Percentiles rank a stretch among this genome's conserved stretches.
Conservation (phyloP, 2,888 invertebrate species). For the Drosophila flavopinicola region DNA sequence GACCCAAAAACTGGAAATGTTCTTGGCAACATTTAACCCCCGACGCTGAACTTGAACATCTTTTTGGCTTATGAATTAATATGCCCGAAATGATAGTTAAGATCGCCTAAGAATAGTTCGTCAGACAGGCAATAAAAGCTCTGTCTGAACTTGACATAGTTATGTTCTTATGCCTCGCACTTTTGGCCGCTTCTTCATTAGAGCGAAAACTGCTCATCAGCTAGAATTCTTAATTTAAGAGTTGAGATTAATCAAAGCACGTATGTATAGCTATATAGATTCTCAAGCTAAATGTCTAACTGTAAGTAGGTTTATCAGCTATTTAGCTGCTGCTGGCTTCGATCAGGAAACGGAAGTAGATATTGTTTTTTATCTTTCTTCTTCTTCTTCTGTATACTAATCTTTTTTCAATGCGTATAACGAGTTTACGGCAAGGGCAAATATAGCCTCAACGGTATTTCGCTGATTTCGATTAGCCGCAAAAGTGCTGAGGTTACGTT, state of each 20-base stretch:
- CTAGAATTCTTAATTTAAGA: conserved; percentile 55
- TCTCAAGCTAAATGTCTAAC: conserved; percentile 33
- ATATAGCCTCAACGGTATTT: conserved; percentile 63
- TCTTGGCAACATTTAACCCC: conserved; percentile 52
- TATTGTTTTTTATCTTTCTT: no score
- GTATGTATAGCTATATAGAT: conserved; percentile 13
- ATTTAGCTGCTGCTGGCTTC: no score
- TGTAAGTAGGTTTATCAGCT: conserved; percentile 56
- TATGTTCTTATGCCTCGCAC: conserved; percentile 6
- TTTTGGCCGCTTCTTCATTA: conserved; percentile 18
- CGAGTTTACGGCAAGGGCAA: conserved; percentile 71
- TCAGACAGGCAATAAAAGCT: conserved; percentile 38
- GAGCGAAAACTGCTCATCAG: conserved; percentile 7
- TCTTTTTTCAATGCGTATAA: conserved; percentile 57
- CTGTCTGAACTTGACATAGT: conserved; percentile 70
- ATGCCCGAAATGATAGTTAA: conserved; percentile 42
- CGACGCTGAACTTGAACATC: conserved; percentile 63
- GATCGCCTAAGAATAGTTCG: conserved; percentile 60
- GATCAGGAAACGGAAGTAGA: conserved; percentile 75
- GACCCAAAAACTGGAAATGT: conserved; percentile 50
- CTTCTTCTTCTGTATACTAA: conserved; percentile 58
- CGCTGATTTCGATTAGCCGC: conserved; percentile 48
- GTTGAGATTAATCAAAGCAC: conserved; percentile 33
- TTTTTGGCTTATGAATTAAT: conserved; percentile 33
- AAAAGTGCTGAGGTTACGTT: conserved; percentile 46